These are phyloP conservation scores for Astreopora myriophthalma DNA, from an alignment of 64 coral and sea anemone genomes.

Conservation along the genomic window DNA sequence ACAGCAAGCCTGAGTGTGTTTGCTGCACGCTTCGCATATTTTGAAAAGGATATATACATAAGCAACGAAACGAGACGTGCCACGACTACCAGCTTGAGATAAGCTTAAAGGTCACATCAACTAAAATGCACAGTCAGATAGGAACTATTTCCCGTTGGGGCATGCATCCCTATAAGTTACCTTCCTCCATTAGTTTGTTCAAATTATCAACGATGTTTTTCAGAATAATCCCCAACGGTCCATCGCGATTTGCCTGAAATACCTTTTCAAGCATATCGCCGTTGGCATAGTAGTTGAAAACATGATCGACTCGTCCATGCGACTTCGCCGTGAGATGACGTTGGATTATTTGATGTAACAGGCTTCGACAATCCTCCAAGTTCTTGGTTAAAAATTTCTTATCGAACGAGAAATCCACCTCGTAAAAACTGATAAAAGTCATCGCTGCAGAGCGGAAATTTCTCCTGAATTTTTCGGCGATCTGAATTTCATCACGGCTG, in stretches of 20 bases:
- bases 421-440: slow-evolving; percentile 99
- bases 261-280: slow-evolving; percentile 89
- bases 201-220: slow-evolving; percentile 88
- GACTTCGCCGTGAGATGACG: slow-evolving; percentile 94
- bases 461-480: slow-evolving; percentile 91
- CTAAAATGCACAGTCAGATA: slow-evolving; percentile 37
- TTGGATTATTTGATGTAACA: slow-evolving; percentile 86
- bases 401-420: slow-evolving; percentile 99
- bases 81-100: not conserved
- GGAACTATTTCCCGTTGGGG: not conserved
- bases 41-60: slow-evolving; percentile 32
- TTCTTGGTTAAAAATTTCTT: slow-evolving; percentile 86
- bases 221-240: slow-evolving; percentile 60
- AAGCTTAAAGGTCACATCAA: not conserved
- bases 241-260: slow-evolving; percentile 67
- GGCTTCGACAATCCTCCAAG: slow-evolving; percentile 80
- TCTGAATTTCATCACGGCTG: slow-evolving; percentile 79
- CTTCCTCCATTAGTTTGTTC: slow-evolving; percentile 99
- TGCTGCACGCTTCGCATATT: slow-evolving; percentile 16
- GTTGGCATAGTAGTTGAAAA: slow-evolving; percentile 91
- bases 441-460: slow-evolving; percentile 91
- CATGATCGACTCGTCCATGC: slow-evolving; percentile 94
- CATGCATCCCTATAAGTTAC: slow-evolving; percentile 61
- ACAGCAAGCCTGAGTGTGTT: slow-evolving; percentile 15
- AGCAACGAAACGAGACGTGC: not conserved